Conservation (phyloP, 2,797 vertebrate species). For the Nothura maculosa region DNA sequence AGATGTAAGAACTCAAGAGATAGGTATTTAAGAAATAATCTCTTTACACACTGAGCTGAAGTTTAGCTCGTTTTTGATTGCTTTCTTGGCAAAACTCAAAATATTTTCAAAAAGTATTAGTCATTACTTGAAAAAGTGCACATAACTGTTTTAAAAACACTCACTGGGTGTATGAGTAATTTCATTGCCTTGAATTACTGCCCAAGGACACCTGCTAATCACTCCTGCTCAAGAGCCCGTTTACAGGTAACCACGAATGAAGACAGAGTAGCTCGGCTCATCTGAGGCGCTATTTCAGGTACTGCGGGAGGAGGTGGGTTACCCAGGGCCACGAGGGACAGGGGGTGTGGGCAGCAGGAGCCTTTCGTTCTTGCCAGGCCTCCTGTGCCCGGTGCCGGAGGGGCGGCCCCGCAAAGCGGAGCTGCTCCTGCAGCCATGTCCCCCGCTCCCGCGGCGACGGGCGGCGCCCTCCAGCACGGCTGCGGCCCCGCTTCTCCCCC, state of each 20-base stretch:
- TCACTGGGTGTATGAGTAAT: fast-evolving
- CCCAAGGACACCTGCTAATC: neutral
- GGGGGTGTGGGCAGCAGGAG: neutral
- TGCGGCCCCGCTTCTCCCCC: neutral
- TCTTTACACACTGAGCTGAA: neutral
- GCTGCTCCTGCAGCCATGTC: neutral
- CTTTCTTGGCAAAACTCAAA: neutral
- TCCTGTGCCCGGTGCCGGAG: neutral
- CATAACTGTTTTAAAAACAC: neutral
- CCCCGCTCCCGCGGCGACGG: neutral
- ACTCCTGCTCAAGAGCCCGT: neutral
- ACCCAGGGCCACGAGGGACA: neutral
- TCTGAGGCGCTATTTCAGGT: fast-evolving
- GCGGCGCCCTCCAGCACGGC: neutral
- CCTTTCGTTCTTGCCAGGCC: neutral
- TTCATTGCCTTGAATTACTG: neutral
- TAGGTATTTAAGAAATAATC: no score
- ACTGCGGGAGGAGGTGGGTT: neutral
- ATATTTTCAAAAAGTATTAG: neutral
- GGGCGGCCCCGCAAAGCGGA: neutral
- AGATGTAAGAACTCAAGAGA: no score
- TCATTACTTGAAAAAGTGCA: neutral
- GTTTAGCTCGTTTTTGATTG: neutral
- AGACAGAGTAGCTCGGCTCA: fast-evolving
- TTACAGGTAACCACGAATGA: fast-evolving